Percentiles rank a stretch among this genome's conserved stretches.
phyloP scores from a whole-genome alignment of 2,113 vertebrate genomes.

The Arizona elegans region DNA sequence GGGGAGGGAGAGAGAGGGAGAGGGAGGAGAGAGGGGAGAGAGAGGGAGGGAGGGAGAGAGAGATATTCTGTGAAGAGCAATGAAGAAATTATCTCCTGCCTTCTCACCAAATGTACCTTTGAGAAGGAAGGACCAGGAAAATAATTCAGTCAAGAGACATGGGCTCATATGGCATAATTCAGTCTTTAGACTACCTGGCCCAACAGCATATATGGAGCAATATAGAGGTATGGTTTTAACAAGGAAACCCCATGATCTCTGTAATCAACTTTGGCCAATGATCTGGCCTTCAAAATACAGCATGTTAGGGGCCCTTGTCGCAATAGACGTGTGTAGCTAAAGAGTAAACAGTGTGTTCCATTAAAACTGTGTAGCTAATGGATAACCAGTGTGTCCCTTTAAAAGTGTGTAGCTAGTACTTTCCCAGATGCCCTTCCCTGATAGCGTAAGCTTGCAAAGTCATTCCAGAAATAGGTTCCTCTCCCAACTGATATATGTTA shows the following conservation, averaged over 20 bases:
- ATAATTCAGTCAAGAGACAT: background rate
- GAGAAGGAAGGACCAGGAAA: background rate
- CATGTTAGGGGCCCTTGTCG: background rate
- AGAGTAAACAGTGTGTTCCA: background rate
- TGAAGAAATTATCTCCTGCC: too few species aligned
- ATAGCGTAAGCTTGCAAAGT: background rate
- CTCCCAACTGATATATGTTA: background rate
- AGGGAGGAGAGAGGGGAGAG: rapidly evolving
- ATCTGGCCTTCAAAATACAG: background rate
- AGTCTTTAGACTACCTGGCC: background rate
- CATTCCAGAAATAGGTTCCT: background rate
- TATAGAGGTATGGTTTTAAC: background rate
- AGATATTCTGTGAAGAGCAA: too few species aligned
- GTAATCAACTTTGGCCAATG: background rate
- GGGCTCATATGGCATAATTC: background rate
- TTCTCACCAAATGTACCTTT: background rate
- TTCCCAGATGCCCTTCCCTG: background rate
- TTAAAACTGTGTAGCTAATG: background rate
- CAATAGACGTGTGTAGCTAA: background rate
- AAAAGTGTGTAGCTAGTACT: background rate
- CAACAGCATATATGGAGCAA: background rate
- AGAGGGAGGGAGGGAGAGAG: too few species aligned
- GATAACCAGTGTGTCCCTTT: background rate
- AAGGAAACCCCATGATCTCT: background rate
- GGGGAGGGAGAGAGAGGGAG: too few species aligned